These are phyloP conservation scores for Xylocopa sonorina DNA, from an alignment of 1,140 invertebrate species.

Conservation along the genomic window DNA sequence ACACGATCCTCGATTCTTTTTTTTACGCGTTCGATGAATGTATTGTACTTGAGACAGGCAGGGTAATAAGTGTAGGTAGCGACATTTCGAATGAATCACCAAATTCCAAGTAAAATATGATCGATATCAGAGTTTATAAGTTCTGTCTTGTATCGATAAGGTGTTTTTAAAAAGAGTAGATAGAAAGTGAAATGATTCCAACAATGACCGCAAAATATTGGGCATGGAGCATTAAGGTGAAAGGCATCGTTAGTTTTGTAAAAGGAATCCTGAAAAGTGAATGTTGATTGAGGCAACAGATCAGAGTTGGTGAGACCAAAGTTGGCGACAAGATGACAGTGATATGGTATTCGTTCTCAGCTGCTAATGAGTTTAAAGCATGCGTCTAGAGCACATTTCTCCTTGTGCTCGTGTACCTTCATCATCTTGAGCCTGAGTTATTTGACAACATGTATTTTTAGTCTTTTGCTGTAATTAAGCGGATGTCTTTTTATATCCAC, in stretches of 20 bases:
- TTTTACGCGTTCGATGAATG: neutral
- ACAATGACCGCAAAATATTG: neutral
- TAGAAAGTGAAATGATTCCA: neutral
- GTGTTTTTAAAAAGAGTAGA: neutral
- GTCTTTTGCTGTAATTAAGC: conserved; percentile 9
- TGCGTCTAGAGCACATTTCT: conserved; percentile 21
- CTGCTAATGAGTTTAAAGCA: conserved; percentile 43
- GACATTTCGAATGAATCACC: too few species aligned
- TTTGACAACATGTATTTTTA: conserved; percentile 25
- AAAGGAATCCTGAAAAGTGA: neutral
- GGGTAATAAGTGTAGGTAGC: too few species aligned
- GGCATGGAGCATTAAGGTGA: neutral
- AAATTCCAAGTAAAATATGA: neutral
- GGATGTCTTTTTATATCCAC: neutral
- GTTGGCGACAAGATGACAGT: conserved; percentile 35
- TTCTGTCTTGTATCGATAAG: neutral
- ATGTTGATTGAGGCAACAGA: conserved; percentile 24
- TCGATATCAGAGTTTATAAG: neutral
- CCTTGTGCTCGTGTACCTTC: neutral
- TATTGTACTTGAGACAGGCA: too few species aligned
- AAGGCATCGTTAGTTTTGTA: neutral
- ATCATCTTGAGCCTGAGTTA: conserved; percentile 7
- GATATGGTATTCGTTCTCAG: neutral
- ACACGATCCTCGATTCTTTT: conserved; percentile 1
- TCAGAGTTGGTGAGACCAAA: neutral